Evolutionary conservation across 2,888 invertebrate genomes (phyloP).

Genomic region (Mythimna vitellina): DNA sequence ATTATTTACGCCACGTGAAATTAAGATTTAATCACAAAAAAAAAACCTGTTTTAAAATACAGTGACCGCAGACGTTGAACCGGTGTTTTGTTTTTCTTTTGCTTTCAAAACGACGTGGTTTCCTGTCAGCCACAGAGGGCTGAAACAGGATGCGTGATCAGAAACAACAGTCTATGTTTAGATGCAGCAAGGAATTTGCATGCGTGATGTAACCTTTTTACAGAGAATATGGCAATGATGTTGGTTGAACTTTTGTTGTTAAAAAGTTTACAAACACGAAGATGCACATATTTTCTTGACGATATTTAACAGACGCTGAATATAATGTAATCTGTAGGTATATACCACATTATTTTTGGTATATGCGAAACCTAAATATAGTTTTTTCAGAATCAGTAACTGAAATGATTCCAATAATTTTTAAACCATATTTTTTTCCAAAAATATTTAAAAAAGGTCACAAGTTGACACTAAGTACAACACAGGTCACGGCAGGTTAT

Average conservation of each 20-base stretch:
- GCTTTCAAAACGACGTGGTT: conserved; percentile 32
- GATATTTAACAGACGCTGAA: neutral
- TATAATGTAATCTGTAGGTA: too few species aligned
- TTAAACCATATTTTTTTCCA: too few species aligned
- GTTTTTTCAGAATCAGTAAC: too few species aligned
- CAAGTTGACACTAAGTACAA: too few species aligned
- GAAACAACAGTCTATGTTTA: conserved; percentile 50
- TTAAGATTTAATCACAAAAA: conserved; percentile 10
- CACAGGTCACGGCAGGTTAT: too few species aligned
- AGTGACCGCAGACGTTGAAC: conserved; percentile 38
- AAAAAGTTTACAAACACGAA: conserved; percentile 10
- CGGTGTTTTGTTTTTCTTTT: conserved; percentile 39
- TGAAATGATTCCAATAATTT: too few species aligned
- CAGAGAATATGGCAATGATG: conserved; percentile 15
- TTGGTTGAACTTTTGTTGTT: neutral
- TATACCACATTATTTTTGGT: too few species aligned
- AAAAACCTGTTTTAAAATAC: conserved; percentile 10
- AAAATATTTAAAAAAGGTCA: too few species aligned
- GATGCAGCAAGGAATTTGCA: conserved; percentile 25
- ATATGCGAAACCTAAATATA: too few species aligned
- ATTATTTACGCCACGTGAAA: conserved; percentile 25
- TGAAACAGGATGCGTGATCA: conserved; percentile 54
- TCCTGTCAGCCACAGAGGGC: conserved; percentile 41
- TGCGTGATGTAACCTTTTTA: conserved; percentile 38
- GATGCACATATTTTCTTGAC: neutral